Percentiles rank a stretch among this genome's conserved stretches.
These are phyloP conservation scores for Drosophila sturtevanti DNA, from an alignment of 1,140 invertebrate genomes.

Conservation along the genomic window DNA sequence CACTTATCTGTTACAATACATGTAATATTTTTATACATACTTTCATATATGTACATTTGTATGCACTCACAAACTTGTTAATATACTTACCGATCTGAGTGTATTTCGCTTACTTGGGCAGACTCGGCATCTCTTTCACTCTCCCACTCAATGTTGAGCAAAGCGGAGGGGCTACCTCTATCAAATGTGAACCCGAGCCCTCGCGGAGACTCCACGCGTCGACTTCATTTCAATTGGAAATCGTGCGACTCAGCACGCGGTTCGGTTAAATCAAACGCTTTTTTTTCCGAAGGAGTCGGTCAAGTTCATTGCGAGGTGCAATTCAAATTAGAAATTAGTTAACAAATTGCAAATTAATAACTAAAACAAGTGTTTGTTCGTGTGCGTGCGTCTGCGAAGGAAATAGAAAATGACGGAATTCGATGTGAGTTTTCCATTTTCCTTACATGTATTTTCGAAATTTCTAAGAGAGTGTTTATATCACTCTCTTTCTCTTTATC, in stretches of 20 bases:
- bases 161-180: neutral
- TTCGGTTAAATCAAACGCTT: constrained; percentile 38
- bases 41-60: no score
- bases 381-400: no score
- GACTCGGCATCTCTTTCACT: constrained; percentile 36
- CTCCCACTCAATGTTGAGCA: constrained; percentile 1
- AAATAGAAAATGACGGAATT: constrained; percentile 55
- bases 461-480: neutral
- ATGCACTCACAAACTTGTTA: neutral
- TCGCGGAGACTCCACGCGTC: constrained; percentile 46
- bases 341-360: neutral
- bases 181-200: neutral
- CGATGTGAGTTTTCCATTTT: constrained; percentile 54
- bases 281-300: constrained; percentile 11
- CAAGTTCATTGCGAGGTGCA: constrained; percentile 41
- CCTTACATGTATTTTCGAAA: neutral
- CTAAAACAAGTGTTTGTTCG: constrained; percentile 35
- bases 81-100: constrained; percentile 36
- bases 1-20: no score
- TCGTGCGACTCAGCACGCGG: constrained; percentile 45
- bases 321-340: constrained; percentile 57
- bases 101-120: constrained; percentile 35
- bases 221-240: constrained; percentile 77
- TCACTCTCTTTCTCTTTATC: neutral
- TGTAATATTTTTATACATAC: no score